phyloP scores from a whole-genome alignment of 2,113 vertebrate genomes.

The Helogale parvula region DNA sequence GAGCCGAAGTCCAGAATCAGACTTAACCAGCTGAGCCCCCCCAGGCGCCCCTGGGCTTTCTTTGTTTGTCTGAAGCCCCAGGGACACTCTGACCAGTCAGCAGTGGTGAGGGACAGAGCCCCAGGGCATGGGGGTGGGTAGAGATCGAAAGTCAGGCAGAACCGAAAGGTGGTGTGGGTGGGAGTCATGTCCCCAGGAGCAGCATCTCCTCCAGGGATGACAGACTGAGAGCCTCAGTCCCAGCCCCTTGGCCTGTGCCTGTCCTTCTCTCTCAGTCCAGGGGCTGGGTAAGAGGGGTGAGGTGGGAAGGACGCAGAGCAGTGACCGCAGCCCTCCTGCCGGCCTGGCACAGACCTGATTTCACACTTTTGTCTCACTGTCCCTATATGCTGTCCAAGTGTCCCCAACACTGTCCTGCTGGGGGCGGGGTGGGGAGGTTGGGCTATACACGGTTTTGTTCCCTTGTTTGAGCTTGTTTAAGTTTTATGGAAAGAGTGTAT shows the following conservation, averaged over 20 bases:
- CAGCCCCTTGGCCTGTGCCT: background rate
- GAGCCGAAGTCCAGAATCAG: too few species aligned
- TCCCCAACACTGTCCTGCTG: background rate
- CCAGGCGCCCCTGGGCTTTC: too few species aligned
- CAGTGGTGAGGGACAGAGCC: constrained; percentile 66
- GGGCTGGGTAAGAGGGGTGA: rapidly evolving
- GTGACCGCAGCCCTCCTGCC: rapidly evolving
- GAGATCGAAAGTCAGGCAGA: background rate
- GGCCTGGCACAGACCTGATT: background rate
- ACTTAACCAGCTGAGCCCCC: too few species aligned
- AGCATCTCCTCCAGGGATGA: background rate
- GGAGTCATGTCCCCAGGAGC: background rate
- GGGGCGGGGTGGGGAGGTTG: too few species aligned
- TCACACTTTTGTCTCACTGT: rapidly evolving
- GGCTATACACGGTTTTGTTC: rapidly evolving
- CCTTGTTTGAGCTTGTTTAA: background rate
- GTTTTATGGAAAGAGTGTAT: background rate
- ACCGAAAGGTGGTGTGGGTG: too few species aligned
- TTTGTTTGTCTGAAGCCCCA: constrained; percentile 82
- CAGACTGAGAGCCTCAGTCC: background rate
- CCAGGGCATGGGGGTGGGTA: background rate
- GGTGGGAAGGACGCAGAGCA: rapidly evolving
- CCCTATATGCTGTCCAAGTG: background rate
- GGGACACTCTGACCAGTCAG: constrained; percentile 90
- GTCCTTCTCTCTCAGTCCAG: background rate